Conservation (phyloP, 2,888 invertebrate species). For the Caenorhabditis auriculariae region DNA sequence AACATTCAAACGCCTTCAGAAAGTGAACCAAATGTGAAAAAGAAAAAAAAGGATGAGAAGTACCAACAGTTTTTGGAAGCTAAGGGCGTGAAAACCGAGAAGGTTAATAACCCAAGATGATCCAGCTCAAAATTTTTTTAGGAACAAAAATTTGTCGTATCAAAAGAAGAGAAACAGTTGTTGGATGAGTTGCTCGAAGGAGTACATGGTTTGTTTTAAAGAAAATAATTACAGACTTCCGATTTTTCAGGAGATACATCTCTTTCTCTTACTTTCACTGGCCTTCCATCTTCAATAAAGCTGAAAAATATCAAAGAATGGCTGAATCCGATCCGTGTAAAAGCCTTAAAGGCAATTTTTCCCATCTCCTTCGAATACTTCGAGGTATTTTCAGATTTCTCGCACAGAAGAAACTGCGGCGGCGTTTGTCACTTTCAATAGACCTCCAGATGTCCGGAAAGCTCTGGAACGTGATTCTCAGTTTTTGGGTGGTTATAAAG, state of each 20-base stretch:
- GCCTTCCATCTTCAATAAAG: constrained; percentile 51
- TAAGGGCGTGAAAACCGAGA: constrained; percentile 70
- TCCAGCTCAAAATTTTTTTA: constrained; percentile 5
- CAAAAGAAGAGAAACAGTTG: constrained; percentile 21
- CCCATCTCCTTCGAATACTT: background rate
- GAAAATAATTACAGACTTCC: background rate
- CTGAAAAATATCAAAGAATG: constrained; percentile 57
- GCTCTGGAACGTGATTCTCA: constrained; percentile 44
- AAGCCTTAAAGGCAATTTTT: constrained; percentile 29
- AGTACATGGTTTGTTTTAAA: constrained; percentile 31
- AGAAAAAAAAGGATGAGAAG: constrained; percentile 72
- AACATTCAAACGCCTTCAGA: constrained; percentile 2
- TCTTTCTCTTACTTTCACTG: constrained; percentile 50
- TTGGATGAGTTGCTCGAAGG: constrained; percentile 41
- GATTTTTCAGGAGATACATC: constrained; percentile 44
- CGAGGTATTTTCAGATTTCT: constrained; percentile 14
- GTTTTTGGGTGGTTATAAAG: constrained; percentile 58
- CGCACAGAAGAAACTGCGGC: constrained; percentile 32
- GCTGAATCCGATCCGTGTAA: constrained; percentile 58
- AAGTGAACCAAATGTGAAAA: constrained; percentile 21
- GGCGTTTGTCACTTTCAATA: constrained; percentile 52
- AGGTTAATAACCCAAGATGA: constrained; percentile 60
- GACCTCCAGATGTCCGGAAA: constrained; percentile 49
- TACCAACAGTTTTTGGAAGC: constrained; percentile 86
- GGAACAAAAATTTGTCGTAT: background rate